Percentiles rank a stretch among this genome's conserved stretches.
phyloP scores from a whole-genome alignment of 1,140 invertebrate species.

The Cydia splendana region DNA sequence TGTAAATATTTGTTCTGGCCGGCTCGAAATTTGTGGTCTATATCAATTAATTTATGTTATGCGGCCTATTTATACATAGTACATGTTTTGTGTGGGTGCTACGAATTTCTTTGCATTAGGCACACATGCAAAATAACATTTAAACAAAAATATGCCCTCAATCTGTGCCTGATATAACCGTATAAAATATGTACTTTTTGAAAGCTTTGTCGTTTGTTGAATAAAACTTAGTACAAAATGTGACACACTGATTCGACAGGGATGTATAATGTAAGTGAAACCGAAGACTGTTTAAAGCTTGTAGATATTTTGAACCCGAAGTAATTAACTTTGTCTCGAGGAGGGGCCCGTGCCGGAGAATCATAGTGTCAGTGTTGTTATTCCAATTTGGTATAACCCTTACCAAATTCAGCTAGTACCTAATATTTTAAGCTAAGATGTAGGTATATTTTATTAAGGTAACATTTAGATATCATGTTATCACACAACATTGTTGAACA shows the following conservation, averaged over 20 bases:
- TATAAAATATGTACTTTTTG: conserved; percentile 42
- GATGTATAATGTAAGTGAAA: conserved; percentile 74
- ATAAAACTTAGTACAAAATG: conserved; percentile 72
- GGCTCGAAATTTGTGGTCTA: background rate
- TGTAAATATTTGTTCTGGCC: background rate
- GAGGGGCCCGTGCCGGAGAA: conserved; percentile 46
- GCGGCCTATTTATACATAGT: conserved; percentile 16
- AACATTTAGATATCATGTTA: conserved; percentile 21
- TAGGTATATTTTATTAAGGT: conserved; percentile 57
- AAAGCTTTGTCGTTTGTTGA: conserved; percentile 61
- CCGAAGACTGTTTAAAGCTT: conserved; percentile 76
- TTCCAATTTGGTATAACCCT: conserved; percentile 67
- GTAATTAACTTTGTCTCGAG: conserved; percentile 54
- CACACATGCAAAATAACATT: conserved; percentile 1
- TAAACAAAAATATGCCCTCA: conserved; percentile 34
- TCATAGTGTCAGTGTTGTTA: conserved; percentile 56
- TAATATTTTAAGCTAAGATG: conserved; percentile 64
- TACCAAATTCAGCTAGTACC: conserved; percentile 71
- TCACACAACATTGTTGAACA: conserved; percentile 12
- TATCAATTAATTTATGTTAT: background rate
- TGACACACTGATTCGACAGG: conserved; percentile 72
- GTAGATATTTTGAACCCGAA: conserved; percentile 69
- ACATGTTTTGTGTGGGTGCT: background rate
- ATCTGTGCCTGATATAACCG: conserved; percentile 60
- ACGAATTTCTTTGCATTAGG: background rate